Conservation (phyloP, 1,140 invertebrate species). For the Trypoxylus dichotomus region DNA sequence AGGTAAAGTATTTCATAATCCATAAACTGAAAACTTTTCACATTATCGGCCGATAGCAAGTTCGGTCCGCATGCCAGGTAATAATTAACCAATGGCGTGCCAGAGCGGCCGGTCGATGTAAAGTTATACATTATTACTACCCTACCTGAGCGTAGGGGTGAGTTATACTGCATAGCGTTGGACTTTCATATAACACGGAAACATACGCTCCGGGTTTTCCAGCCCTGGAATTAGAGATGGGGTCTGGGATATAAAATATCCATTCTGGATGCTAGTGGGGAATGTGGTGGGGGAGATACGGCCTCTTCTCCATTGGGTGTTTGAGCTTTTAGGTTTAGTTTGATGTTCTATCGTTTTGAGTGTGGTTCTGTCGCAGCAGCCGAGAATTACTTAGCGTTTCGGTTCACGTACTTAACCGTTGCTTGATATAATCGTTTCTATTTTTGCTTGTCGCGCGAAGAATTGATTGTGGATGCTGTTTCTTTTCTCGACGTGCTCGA, state of each 20-base stretch:
- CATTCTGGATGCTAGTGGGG: constrained; percentile 32
- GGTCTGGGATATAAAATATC: constrained; percentile 28
- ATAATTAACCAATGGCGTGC: constrained; percentile 46
- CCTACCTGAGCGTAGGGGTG: constrained; percentile 34
- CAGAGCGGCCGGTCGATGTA: constrained; percentile 37
- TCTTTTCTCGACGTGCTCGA: background rate
- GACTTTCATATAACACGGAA: constrained; percentile 30
- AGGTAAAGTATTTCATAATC: constrained; percentile 28
- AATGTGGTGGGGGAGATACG: constrained; percentile 35
- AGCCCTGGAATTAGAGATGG: constrained; percentile 28
- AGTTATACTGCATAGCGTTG: constrained; percentile 29
- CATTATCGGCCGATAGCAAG: constrained; percentile 40
- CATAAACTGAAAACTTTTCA: constrained; percentile 36
- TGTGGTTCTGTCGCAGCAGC: constrained; percentile 15
- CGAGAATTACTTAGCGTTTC: background rate
- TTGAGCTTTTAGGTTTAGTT: constrained; percentile 38
- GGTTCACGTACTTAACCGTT: constrained; percentile 1
- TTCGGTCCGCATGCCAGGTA: constrained; percentile 41
- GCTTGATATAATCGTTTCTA: constrained; percentile 2
- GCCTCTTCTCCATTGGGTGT: constrained; percentile 40
- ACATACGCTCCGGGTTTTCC: constrained; percentile 30
- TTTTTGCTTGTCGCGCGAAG: background rate
- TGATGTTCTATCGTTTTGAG: constrained; percentile 34
- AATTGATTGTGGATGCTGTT: background rate
- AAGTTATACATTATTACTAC: constrained; percentile 40